Conservation (phyloP, 1,140 invertebrate genomes). For the Adelges cooleyi region DNA sequence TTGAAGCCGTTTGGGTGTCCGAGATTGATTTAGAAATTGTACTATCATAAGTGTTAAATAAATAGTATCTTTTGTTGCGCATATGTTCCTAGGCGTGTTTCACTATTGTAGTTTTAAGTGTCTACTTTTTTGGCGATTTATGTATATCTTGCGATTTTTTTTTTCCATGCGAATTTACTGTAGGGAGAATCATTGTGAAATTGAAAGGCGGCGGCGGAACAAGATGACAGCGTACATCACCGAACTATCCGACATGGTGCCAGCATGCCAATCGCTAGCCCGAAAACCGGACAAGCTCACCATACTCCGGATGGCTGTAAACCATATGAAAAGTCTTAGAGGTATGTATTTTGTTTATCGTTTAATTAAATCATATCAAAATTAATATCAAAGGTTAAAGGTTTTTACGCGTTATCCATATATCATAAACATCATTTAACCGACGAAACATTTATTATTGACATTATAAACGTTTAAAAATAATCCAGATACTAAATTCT, state of each 20-base stretch:
- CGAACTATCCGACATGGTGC: slow-evolving; percentile 99
- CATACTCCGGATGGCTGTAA: slow-evolving; percentile 97
- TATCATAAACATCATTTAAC: no score
- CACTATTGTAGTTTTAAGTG: background rate
- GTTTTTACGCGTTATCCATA: no score
- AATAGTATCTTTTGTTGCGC: no score
- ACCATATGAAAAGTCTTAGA: slow-evolving; percentile 95
- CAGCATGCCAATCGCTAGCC: slow-evolving; percentile 91
- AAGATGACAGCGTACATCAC: slow-evolving; percentile 99
- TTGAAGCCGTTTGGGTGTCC: no score
- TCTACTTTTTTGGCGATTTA: slow-evolving; percentile 9
- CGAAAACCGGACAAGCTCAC: slow-evolving; percentile 98
- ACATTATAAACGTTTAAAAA: no score
- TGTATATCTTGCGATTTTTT: slow-evolving; percentile 28
- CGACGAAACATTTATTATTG: no score
- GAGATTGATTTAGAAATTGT: no score
- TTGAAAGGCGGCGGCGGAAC: slow-evolving; percentile 91
- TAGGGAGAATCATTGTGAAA: slow-evolving; percentile 99
- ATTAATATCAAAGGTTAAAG: no score
- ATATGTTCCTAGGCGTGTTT: no score
- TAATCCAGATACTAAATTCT: no score
- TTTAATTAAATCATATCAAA: no score
- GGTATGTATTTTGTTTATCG: slow-evolving; percentile 54
- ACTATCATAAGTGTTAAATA: no score
- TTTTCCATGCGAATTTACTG: slow-evolving; percentile 40